Percentiles rank a stretch among this genome's conserved stretches.
Evolutionary conservation across 2,113 vertebrate genomes (phyloP).

Genomic region (Piprites chloris): DNA sequence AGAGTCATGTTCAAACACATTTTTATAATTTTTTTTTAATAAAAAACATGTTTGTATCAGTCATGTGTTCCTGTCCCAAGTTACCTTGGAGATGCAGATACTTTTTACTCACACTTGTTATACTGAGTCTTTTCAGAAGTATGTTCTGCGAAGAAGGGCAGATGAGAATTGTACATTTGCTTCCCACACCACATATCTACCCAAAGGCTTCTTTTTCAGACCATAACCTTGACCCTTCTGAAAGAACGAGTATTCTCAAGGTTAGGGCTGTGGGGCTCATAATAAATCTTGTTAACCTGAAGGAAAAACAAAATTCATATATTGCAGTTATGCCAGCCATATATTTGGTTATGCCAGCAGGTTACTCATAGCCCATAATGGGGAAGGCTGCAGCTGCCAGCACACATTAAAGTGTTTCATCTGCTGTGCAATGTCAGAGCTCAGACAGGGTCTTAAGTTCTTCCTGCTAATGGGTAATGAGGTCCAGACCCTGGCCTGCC

Average conservation of each 20-base stretch:
- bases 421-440: neutral
- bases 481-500: neutral
- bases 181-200: neutral
- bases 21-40: constrained; percentile 62
- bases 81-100: neutral
- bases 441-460: neutral
- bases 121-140: neutral
- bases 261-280: neutral
- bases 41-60: constrained; percentile 66
- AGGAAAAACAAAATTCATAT: neutral
- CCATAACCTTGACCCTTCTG: neutral
- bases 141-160: neutral
- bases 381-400: neutral
- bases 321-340: too few relatives aligned
- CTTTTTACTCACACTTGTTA: neutral
- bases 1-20: neutral
- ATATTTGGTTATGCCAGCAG: neutral
- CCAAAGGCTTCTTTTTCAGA: neutral
- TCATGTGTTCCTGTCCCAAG: neutral
- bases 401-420: neutral
- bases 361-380: neutral
- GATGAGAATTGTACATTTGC: neutral
- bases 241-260: neutral
- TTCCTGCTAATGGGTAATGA: neutral
- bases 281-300: neutral